Conservation (phyloP, 2,888 invertebrate species). For the Cheilosia grossa region DNA sequence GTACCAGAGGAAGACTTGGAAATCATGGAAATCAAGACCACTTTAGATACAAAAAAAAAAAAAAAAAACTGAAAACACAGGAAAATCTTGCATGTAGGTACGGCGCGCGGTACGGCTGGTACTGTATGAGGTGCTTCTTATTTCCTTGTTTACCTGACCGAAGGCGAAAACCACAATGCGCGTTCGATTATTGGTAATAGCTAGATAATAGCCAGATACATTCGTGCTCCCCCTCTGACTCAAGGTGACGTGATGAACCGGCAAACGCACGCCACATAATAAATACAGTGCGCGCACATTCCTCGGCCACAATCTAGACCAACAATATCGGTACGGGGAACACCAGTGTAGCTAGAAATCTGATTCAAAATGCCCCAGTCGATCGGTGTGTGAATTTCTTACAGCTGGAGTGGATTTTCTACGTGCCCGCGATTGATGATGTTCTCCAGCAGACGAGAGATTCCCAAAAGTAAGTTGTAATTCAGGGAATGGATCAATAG, state of each 20-base stretch:
- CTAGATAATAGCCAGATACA: constrained; percentile 68
- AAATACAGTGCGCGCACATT: constrained; percentile 32
- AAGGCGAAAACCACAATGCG: constrained; percentile 71
- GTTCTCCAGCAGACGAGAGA: constrained; percentile 28
- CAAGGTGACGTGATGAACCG: constrained; percentile 43
- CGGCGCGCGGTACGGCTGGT: not conserved
- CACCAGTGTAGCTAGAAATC: constrained; percentile 55
- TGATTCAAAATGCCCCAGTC: constrained; percentile 10
- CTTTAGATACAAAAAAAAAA: constrained; percentile 1
- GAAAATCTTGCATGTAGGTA: too few relatives aligned
- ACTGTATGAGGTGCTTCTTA: constrained; percentile 23
- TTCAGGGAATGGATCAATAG: constrained; percentile 35
- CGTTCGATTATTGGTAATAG: constrained; percentile 72
- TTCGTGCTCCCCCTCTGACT: constrained; percentile 1
- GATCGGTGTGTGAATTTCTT: constrained; percentile 36
- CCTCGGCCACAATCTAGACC: constrained; percentile 65
- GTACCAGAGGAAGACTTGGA: constrained; percentile 13
- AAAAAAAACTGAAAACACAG: too few relatives aligned
- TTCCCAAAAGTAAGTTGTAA: constrained; percentile 61
- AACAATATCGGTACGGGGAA: constrained; percentile 52
- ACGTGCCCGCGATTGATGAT: constrained; percentile 61
- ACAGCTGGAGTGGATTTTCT: constrained; percentile 43
- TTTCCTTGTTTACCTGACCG: constrained; percentile 73
- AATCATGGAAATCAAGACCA: constrained; percentile 17
- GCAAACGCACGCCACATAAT: constrained; percentile 53